Base-by-base conservation (phyloP, 2,113 vertebrate genomes). In the Gallinago jamesoni region DNA sequence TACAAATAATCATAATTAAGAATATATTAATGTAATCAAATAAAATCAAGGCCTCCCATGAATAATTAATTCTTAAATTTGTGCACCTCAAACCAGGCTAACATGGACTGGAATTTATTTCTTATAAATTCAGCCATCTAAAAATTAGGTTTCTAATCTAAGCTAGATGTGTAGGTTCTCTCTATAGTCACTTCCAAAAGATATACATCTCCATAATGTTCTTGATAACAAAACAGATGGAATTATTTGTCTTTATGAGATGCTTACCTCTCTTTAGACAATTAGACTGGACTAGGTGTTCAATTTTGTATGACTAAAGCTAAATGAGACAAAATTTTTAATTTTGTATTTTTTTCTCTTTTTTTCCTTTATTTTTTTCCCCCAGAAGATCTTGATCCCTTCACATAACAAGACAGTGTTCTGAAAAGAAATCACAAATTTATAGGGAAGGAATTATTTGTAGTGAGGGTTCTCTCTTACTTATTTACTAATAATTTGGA, bases 371-470 rank as follows among this genome's bases (percentile, higher is more conserved):
- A 12, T 15, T 24, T 9, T 39, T 14, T 6, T 9, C 3, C 6
- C 2, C 6, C 2, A 2, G 4, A 7, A 20, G 4, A 15, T 31
- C 8, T 59, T 60, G 1, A 59, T 43, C 76, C 45, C 21, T 82
- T 80, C 45, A 28, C 8, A 80, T 31, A 50, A 11, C 1, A 69
- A 93, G 35, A 35, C 1, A 25, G 6, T 35, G 9, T n/a, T 77
- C 17, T 59, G 37, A 47, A 89, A 52, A 43, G 1, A 66, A 69
- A 74, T 30, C 7, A 22, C 4, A 50, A 4, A 37, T 30, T 57
- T 31, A 55, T 19, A 56, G 7, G 14, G 10, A 78, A 63, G 9
- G 3, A 87, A 66, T 63, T 55, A 74, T 50, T 87, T 76, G 4
- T 50, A 69, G 8, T 31, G 55, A 22, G 6, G 2, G 2, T 82